These are phyloP conservation scores for Potamilus streckersoni DNA, from an alignment of 1,140 invertebrate species.

Conservation along the genomic window DNA sequence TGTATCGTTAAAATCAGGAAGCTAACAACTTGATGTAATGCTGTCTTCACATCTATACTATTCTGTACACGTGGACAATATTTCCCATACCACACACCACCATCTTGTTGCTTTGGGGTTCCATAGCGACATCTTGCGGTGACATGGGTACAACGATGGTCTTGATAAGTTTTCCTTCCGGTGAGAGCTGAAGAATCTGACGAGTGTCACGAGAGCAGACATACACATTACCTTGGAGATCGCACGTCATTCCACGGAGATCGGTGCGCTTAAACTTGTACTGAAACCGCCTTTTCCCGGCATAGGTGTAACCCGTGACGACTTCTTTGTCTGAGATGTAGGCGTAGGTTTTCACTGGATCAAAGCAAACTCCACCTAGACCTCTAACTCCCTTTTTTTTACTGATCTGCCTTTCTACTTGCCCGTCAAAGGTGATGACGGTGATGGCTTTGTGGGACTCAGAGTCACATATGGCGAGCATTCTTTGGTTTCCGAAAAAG, in stretches of 20 bases:
- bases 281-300: conserved; percentile 19
- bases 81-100: conserved; percentile 25
- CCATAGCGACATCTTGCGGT: conserved; percentile 31
- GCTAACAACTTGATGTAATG: too few species aligned
- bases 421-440: conserved; percentile 19
- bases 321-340: conserved; percentile 27
- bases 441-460: conserved; percentile 22
- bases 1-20: too few species aligned
- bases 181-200: conserved; percentile 25
- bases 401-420: conserved; percentile 22
- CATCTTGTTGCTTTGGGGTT: conserved; percentile 33
- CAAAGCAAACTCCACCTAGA: conserved; percentile 24
- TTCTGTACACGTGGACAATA: conserved; percentile 27
- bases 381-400: conserved; percentile 26
- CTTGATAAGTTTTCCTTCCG: conserved; percentile 27
- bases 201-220: conserved; percentile 28
- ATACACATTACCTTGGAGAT: conserved; percentile 29
- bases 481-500: conserved; percentile 16
- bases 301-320: conserved; percentile 23
- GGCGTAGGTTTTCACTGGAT: conserved; percentile 28
- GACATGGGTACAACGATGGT: conserved; percentile 26
- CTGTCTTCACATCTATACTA: background rate
- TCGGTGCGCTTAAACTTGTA: conserved; percentile 29
- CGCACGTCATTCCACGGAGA: conserved; percentile 27
- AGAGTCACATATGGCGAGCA: conserved; percentile 19